Percentiles rank a stretch among this genome's conserved stretches.
These are phyloP conservation scores for Yasuhikotakia modesta DNA, from an alignment of 2,797 vertebrate genomes.

Conservation along the genomic window DNA sequence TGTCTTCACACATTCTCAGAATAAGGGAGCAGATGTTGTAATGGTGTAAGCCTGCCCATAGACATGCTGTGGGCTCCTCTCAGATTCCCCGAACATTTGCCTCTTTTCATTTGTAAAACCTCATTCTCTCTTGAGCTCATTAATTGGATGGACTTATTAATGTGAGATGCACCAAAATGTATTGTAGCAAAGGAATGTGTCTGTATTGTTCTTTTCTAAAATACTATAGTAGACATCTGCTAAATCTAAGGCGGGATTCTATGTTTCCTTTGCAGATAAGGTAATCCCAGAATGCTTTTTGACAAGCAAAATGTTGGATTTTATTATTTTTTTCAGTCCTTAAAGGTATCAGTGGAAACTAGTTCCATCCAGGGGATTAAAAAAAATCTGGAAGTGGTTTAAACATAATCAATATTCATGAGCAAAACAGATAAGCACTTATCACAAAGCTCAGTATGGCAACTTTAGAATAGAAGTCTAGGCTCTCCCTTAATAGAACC, in stretches of 20 bases:
- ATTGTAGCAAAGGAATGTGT: neutral
- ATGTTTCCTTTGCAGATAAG: neutral
- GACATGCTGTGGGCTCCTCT: neutral
- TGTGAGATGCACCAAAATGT: neutral
- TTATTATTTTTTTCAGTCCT: neutral
- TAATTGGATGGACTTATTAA: neutral
- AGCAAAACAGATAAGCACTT: neutral
- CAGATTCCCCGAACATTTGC: slow-evolving; percentile 9
- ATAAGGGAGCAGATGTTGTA: slow-evolving; percentile 29
- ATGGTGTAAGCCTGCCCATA: slow-evolving; percentile 8
- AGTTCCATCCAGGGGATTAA: neutral
- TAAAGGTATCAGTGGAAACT: neutral
- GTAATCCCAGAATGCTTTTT: neutral
- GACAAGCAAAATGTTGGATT: neutral
- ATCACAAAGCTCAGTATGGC: neutral
- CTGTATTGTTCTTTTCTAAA: neutral
- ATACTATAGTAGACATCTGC: neutral
- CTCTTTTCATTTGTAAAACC: neutral
- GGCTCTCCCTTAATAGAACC: too few species aligned
- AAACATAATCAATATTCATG: neutral
- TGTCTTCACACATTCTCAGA: neutral
- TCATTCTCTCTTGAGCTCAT: slow-evolving; percentile 15
- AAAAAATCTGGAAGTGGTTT: neutral
- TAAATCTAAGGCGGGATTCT: neutral
- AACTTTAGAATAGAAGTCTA: neutral